Conservation (phyloP, 1,140 invertebrate genomes). For the Cyphomyrmex costatus region DNA sequence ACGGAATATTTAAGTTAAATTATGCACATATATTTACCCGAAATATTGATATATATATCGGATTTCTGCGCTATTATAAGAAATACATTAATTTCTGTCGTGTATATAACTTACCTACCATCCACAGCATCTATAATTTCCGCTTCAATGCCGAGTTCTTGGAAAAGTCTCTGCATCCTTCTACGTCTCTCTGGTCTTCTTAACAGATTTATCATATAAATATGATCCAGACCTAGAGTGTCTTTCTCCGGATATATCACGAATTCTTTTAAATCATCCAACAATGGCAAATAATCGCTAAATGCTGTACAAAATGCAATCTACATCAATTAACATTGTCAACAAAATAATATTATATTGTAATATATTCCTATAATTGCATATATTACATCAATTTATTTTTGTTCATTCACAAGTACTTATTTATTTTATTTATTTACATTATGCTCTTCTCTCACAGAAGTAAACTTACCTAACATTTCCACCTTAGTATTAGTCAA, state of each 20-base stretch:
- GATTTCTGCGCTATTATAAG: constrained; percentile 35
- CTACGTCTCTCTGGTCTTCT: constrained; percentile 92
- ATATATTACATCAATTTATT: too few relatives aligned
- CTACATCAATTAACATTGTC: not conserved
- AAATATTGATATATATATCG: not conserved
- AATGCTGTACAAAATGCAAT: constrained; percentile 45
- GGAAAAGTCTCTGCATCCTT: constrained; percentile 93
- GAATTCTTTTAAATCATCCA: constrained; percentile 82
- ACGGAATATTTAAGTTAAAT: constrained; percentile 7
- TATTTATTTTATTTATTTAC: constrained; percentile 8
- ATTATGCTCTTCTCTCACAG: not conserved
- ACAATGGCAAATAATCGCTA: constrained; percentile 75
- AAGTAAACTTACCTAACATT: constrained; percentile 88
- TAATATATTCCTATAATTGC: too few relatives aligned
- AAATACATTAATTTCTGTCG: constrained; percentile 42
- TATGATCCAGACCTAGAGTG: constrained; percentile 91
- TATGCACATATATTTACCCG: not conserved
- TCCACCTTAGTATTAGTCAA: constrained; percentile 93
- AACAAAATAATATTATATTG: not conserved
- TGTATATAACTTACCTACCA: constrained; percentile 91
- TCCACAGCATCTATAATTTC: constrained; percentile 94
- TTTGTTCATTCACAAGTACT: not conserved
- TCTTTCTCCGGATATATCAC: constrained; percentile 87
- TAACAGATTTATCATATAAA: constrained; percentile 97
- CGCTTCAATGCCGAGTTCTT: constrained; percentile 93